Evolutionary conservation across 1,140 invertebrate genomes (phyloP).

Genomic region (Diabrotica undecimpunctata): DNA sequence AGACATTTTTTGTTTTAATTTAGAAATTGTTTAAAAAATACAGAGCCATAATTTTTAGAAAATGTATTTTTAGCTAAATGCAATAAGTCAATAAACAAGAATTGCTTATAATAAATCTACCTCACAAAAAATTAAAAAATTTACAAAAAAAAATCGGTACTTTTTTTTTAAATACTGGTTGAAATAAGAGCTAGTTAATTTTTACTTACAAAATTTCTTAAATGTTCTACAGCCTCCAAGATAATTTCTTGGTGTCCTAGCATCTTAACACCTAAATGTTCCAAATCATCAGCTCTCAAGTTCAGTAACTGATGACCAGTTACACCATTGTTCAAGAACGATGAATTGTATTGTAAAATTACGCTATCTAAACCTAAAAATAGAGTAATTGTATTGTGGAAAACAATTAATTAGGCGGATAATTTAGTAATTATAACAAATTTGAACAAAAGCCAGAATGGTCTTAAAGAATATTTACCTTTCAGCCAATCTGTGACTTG

Average conservation of each 20-base stretch:
- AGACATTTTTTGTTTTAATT: too few species aligned
- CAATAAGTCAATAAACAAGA: too few species aligned
- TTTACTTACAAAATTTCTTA: constrained; percentile 77
- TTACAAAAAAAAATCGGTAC: too few species aligned
- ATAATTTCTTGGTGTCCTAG: constrained; percentile 92
- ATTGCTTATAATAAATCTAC: too few species aligned
- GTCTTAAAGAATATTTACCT: constrained; percentile 54
- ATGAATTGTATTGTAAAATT: constrained; percentile 75
- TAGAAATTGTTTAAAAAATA: too few species aligned
- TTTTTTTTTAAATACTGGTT: too few species aligned
- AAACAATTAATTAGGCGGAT: not conserved
- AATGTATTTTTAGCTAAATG: too few species aligned
- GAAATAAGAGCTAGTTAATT: not conserved
- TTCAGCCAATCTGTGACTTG: constrained; percentile 91
- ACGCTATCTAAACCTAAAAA: constrained; percentile 74
- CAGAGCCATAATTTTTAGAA: too few species aligned
- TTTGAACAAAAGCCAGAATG: not conserved
- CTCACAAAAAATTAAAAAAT: not conserved
- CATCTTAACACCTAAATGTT: constrained; percentile 76
- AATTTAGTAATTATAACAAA: constrained; percentile 12
- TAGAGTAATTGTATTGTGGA: not conserved
- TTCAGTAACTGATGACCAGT: constrained; percentile 79
- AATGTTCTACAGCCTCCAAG: constrained; percentile 83
- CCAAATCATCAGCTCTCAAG: constrained; percentile 80
- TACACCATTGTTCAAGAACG: constrained; percentile 75